Base-by-base conservation (phyloP, 2,888 invertebrate genomes). In the Exocentrus adspersus region DNA sequence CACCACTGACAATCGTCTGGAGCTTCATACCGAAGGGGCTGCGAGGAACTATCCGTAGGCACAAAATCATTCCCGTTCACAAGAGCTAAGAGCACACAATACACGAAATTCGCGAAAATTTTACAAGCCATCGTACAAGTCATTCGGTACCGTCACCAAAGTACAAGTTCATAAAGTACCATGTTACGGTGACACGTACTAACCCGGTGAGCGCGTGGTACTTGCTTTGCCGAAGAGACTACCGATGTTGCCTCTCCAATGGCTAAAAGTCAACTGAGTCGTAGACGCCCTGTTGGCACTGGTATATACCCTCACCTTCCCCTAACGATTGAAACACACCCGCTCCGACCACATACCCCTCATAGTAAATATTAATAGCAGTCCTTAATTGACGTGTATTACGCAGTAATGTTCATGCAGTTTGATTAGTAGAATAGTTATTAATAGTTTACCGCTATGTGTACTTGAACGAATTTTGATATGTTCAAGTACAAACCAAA, bases 1-100 rank as follows among this genome's bases (percentile, higher is more conserved):
- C 89, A 89, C 91, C 92, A 91, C 79, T 91, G 90, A 78, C 94
- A 95, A 81, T 94, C 92, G 79, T 93, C 93, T 62, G 94, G 94
- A 69, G 93, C 92, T 82, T 93, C 93, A 82, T 93, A 92, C 74
- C 84, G 82, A 50, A 87, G 79, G 37, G 84, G 81, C 58, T 84
- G 82, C 28, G 83, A 80, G 62, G 82, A 81, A 68, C 80, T 77
- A 71, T 81, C 81, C 10, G 77, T 78, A 6, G 75, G 69, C 17
- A 62, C 50, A 9, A 60, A 52, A 57, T 72, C 71, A 28, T 61
- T 69, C 19, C 65, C 64, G 14, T 45, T 43, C 57, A 41, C 65
- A 67, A 60, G 42, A 2, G 50, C 51, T 28, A n/a, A n/a, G n/a
- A 59, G 57, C 20, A 59, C 64, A 54, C 24, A 37, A 61, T 69